Evolutionary conservation across 2,797 vertebrate species (phyloP).

Genomic region (Paedocypris micromegethes): DNA sequence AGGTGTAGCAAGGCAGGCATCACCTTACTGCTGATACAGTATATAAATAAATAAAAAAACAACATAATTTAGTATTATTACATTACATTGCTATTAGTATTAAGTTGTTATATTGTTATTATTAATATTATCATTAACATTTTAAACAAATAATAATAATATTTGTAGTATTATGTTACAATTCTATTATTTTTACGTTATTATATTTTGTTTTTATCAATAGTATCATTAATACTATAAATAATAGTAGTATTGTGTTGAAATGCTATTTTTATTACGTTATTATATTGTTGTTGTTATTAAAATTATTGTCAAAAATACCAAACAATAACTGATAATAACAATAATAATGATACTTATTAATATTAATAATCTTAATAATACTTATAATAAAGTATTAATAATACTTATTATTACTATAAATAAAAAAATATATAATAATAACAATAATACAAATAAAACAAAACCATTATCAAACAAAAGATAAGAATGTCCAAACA

Average conservation of each 20-base stretch:
- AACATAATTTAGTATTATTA: not conserved
- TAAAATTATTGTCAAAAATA: not conserved
- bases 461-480: no score
- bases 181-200: not conserved
- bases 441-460: no score
- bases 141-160: not conserved
- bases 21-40: constrained; percentile 35
- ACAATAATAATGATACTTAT: no score
- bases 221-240: not conserved
- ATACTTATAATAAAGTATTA: no score
- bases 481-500: no score
- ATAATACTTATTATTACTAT: no score
- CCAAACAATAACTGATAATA: not conserved
- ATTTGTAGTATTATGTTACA: not conserved
- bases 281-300: not conserved
- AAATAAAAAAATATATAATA: no score
- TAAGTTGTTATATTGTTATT: not conserved
- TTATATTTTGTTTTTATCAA: no score
- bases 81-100: not conserved
- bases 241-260: not conserved
- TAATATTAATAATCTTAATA: no score
- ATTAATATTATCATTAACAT: not conserved
- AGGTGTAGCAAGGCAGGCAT: constrained; percentile 10
- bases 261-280: not conserved
- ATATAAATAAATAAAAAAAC: not conserved